These are phyloP conservation scores for Diadumene lineata DNA, from an alignment of 92 coral and sea anemone genomes.

Conservation along the genomic window DNA sequence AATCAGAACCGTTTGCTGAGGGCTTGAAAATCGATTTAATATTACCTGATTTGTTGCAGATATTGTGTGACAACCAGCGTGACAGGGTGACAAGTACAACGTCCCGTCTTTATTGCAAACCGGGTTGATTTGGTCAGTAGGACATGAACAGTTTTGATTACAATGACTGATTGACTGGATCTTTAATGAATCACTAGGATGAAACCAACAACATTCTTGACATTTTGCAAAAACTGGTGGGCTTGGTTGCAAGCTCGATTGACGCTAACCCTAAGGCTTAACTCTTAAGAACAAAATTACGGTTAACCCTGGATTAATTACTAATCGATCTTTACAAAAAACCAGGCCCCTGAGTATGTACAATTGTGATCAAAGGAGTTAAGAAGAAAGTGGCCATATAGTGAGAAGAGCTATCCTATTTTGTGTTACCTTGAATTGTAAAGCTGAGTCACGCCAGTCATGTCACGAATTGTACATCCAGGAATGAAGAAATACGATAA, in stretches of 20 bases:
- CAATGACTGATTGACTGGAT: constrained; percentile 42
- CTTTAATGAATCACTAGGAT: constrained; percentile 17
- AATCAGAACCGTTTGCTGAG: too few species aligned
- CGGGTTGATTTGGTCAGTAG: constrained; percentile 57
- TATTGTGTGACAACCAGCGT: constrained; percentile 66
- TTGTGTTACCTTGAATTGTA: constrained; percentile 61
- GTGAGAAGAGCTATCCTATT: too few species aligned
- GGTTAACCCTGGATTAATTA: too few species aligned
- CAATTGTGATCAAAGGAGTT: too few species aligned
- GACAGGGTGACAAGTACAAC: constrained; percentile 78
- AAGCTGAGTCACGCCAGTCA: constrained; percentile 57
- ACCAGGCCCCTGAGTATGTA: too few species aligned
- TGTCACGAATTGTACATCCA: constrained; percentile 15
- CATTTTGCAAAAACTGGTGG: too few species aligned
- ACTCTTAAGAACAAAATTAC: too few species aligned
- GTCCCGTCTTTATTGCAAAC: constrained; percentile 74
- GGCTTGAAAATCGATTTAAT: too few species aligned
- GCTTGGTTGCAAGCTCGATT: too few species aligned
- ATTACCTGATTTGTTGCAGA: constrained; percentile 9
- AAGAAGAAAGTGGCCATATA: too few species aligned
- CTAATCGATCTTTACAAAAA: too few species aligned
- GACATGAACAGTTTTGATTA: constrained; percentile 70
- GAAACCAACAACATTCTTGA: neutral
- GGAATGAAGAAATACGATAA: neutral
- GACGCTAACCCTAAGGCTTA: too few species aligned